Percentiles rank a stretch among this genome's conserved stretches.
These are phyloP conservation scores for Uromys caudimaculatus DNA, from an alignment of 2,797 vertebrate species.

Conservation along the genomic window DNA sequence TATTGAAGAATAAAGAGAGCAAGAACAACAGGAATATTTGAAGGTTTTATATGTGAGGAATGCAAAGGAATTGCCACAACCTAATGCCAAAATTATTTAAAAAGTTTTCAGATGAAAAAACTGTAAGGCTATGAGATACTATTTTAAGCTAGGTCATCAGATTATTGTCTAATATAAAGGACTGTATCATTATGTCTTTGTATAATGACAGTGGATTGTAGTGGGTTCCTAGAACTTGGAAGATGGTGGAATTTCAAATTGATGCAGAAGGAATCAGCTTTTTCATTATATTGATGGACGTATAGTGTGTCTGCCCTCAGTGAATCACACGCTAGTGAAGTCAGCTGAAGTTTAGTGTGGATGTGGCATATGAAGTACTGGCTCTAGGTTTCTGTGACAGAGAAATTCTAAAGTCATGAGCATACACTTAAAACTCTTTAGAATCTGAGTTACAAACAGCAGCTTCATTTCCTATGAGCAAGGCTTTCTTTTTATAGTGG, in stretches of 20 bases:
- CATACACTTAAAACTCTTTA: neutral
- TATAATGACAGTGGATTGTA: neutral
- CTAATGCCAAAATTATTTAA: neutral
- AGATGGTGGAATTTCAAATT: neutral
- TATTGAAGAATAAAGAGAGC: neutral
- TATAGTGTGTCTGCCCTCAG: accelerated
- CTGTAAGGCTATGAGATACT: neutral
- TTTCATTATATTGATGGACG: neutral
- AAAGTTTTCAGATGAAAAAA: neutral
- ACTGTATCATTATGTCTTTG: neutral
- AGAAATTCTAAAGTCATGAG: neutral
- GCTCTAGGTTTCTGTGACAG: neutral
- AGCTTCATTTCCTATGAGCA: neutral
- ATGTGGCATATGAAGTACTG: neutral
- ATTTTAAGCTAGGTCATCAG: neutral
- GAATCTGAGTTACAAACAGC: neutral
- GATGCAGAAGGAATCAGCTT: neutral
- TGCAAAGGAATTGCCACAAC: neutral
- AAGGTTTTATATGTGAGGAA: neutral
- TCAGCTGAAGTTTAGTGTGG: neutral
- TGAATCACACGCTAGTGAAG: neutral
- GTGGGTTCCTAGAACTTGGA: neutral
- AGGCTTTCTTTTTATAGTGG: neutral
- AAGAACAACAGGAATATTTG: neutral
- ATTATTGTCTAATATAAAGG: neutral